These are phyloP conservation scores for Thalpophila matura DNA, from an alignment of 2,888 invertebrate species.

Conservation along the genomic window DNA sequence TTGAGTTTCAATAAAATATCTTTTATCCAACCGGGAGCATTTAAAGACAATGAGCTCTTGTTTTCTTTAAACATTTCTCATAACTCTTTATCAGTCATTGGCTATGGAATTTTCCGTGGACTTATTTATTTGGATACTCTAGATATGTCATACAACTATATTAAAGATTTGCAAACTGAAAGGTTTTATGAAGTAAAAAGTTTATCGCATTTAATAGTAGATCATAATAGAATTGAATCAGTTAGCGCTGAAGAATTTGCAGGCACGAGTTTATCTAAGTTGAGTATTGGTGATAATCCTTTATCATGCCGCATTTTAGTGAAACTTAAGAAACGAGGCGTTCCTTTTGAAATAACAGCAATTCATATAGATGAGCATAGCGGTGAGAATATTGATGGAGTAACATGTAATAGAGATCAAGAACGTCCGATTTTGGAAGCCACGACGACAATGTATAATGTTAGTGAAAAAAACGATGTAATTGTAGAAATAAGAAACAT, in stretches of 20 bases:
- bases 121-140: conserved; percentile 69
- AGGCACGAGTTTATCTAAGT: conserved; percentile 65
- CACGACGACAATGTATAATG: conserved; percentile 15
- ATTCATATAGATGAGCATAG: conserved; percentile 54
- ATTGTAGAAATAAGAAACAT: conserved; percentile 61
- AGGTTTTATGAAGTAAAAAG: conserved; percentile 74
- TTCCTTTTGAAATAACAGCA: conserved; percentile 59
- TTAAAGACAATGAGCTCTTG: conserved; percentile 73
- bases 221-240: conserved; percentile 75
- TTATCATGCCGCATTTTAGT: conserved; percentile 75
- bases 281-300: conserved; percentile 83
- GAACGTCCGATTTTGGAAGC: conserved; percentile 1
- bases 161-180: conserved; percentile 74
- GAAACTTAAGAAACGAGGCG: conserved; percentile 61
- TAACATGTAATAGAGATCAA: conserved; percentile 65
- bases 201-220: conserved; percentile 73
- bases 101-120: conserved; percentile 78
- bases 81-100: conserved; percentile 70
- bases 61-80: conserved; percentile 76
- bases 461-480: conserved; percentile 39
- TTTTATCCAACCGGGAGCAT: conserved; percentile 77
- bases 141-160: conserved; percentile 78
- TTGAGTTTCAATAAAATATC: conserved; percentile 76
- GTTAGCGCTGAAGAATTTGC: conserved; percentile 72
- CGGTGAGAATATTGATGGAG: conserved; percentile 55